Evolutionary conservation across 2,113 vertebrate species (phyloP).

Genomic region (Apus apus): DNA sequence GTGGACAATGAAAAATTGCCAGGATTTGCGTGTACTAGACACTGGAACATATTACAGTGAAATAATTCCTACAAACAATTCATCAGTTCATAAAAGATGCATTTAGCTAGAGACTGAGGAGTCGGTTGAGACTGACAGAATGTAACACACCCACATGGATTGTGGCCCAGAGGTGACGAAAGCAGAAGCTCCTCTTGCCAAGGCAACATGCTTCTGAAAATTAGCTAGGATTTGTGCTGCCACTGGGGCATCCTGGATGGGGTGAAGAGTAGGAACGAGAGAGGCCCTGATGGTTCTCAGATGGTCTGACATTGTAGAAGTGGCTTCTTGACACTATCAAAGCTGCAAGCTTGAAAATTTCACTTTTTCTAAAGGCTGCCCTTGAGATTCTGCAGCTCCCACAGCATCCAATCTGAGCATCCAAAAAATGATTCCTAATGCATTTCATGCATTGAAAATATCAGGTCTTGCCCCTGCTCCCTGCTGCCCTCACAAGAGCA

Average conservation of each 20-base stretch:
- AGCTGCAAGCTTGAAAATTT: background rate
- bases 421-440: background rate
- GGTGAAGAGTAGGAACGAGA: background rate
- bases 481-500: accelerated
- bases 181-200: background rate
- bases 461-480: background rate
- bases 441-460: background rate
- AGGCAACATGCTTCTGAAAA: background rate
- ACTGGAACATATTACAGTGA: background rate
- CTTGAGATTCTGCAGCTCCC: background rate
- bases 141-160: background rate
- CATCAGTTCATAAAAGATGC: background rate
- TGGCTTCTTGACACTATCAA: background rate
- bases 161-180: background rate
- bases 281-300: background rate
- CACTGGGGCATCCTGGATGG: background rate
- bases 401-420: background rate
- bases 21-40: background rate
- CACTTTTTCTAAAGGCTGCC: background rate
- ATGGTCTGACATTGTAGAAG: background rate
- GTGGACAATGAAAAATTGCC: background rate
- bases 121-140: background rate
- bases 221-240: background rate
- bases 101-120: background rate
- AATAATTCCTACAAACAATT: background rate